Percentiles rank a stretch among this genome's conserved stretches.
These are phyloP conservation scores for Myathropa florea DNA, from an alignment of 2,888 invertebrate species.

Conservation along the genomic window DNA sequence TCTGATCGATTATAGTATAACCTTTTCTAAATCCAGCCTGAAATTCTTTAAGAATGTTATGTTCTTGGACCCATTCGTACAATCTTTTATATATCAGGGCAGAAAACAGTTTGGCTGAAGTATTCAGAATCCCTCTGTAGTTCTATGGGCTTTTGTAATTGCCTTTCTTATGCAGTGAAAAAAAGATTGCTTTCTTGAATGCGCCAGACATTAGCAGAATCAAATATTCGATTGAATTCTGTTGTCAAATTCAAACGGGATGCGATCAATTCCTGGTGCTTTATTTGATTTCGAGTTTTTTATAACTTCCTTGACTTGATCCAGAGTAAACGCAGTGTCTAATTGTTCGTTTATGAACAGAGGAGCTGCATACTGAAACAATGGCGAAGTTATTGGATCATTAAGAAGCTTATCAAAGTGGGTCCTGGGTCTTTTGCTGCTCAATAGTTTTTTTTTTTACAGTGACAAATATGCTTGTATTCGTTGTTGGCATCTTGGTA, in stretches of 20 bases:
- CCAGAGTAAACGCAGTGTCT: not conserved
- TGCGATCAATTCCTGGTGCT: not conserved
- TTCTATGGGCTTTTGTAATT: not conserved
- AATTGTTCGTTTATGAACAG: not conserved
- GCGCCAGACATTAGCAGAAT: no score
- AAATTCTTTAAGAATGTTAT: not conserved
- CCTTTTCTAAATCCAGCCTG: no score
- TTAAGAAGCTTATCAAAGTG: no score
- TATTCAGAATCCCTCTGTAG: not conserved
- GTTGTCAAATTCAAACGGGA: not conserved
- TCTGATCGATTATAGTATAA: not conserved
- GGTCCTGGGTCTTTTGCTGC: no score
- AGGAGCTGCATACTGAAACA: no score
- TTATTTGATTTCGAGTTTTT: not conserved
- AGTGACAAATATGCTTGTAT: no score
- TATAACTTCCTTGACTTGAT: not conserved
- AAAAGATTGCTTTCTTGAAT: not conserved
- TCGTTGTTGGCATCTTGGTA: no score
- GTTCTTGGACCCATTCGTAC: not conserved
- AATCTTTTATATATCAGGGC: not conserved
- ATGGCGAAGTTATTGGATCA: no score
- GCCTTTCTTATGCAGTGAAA: not conserved
- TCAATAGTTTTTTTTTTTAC: no score
- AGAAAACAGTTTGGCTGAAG: not conserved
- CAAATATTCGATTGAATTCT: no score